Evolutionary conservation across 2,888 invertebrate species (phyloP), one percentile per base, ranked within the genome.

Genomic region (Baccha elongata): DNA sequence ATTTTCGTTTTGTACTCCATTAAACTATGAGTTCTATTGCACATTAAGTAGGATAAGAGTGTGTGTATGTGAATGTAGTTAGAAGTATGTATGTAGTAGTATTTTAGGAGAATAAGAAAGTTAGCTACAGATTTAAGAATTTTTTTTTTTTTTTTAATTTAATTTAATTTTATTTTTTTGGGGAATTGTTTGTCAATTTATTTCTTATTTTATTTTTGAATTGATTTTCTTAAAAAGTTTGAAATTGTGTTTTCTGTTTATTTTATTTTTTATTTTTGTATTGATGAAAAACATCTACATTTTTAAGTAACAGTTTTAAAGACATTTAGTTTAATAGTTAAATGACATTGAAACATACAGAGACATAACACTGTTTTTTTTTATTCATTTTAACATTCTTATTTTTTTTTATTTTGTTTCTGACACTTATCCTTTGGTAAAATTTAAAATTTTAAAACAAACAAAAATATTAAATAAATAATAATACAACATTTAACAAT

Each of bases 291-390:
- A 78, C 83, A 78, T 69, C 83, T 83, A 83, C 78, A 48, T 78
- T n/a, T n/a, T n/a, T n/a, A 58, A 73, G 83, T 83, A 83, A 78
- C 78, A 83, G 83, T 72, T 78, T 76, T 78, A 83, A 83, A 83
- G 83, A 83, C 81, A 83, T 83, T 83, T 83, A 73, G 78, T 73
- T 81, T 69, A 53, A 68, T 76, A 83, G 78, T 78, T 73, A 78
- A 60, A 60, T 83, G 78, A 83, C 83, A 83, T 83, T 83, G 83
- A 83, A 83, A 83, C 83, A 83, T 83, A 83, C 78, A 78, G 78
- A 83, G 83, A 83, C 78, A 83, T 83, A 83, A 83, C 78, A 83
- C 83, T 67, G 23, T 73, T 72, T 50, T 72, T 46, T 48, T 60
- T 40, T 35, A 3, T 48, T 21, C 15, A 44, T 44, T 53, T 48